Evolutionary conservation across 2,797 vertebrate species (phyloP).

Genomic region (Mormyrus hasselquistii): DNA sequence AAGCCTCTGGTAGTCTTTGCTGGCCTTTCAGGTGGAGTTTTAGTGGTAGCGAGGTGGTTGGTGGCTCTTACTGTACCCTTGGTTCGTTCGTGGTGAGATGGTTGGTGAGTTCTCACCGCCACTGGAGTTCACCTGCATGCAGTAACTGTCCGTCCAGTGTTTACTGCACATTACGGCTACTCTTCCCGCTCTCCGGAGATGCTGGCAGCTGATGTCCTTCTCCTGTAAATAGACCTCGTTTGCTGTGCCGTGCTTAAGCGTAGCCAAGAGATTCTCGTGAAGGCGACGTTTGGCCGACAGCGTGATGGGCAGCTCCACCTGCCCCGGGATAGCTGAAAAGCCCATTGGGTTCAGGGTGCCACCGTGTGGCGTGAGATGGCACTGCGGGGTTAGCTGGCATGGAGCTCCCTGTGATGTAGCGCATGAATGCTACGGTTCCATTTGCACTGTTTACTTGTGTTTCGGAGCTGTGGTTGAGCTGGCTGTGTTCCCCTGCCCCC

Average conservation of each 20-base stretch:
- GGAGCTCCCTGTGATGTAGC: background rate
- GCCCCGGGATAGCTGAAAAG: background rate
- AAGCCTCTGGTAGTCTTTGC: background rate
- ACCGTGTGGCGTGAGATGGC: background rate
- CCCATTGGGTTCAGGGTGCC: background rate
- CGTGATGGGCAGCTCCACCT: background rate
- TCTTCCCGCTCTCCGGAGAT: background rate
- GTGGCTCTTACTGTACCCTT: background rate
- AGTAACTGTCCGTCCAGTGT: background rate
- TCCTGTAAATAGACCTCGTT: background rate
- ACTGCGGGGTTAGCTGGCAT: background rate
- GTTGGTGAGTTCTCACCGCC: background rate
- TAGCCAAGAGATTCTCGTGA: background rate
- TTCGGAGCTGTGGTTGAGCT: background rate
- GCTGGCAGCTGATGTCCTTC: background rate
- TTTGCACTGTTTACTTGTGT: background rate
- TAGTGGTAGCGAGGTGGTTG: background rate
- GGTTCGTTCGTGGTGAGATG: background rate
- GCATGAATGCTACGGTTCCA: background rate
- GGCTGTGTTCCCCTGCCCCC: background rate
- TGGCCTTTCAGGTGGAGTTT: background rate
- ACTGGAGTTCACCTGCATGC: too few species aligned
- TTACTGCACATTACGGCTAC: background rate
- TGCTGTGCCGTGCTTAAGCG: background rate
- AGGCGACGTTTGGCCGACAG: background rate